Conservation (phyloP, 2,113 vertebrate genomes). For the Cololabis saira region DNA sequence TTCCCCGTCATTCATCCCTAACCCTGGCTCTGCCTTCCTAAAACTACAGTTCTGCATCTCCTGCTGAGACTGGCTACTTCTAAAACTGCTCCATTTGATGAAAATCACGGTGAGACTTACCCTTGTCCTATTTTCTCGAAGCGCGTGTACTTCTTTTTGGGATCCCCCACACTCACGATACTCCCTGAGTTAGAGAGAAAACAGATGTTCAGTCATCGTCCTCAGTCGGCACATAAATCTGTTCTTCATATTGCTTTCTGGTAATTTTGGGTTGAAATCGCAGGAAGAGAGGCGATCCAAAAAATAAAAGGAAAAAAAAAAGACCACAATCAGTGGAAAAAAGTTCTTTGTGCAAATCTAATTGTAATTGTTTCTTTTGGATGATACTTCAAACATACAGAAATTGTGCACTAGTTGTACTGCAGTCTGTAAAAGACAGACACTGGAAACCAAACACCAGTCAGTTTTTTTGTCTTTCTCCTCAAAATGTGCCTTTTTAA, state of each 20-base stretch:
- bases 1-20: constrained; percentile 35
- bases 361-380: neutral
- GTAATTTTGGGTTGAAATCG: constrained; percentile 9
- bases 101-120: constrained; percentile 79
- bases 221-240: neutral
- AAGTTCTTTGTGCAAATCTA: neutral
- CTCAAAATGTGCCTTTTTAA: too few relatives aligned
- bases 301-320: neutral
- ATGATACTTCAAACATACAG: constrained; percentile 1
- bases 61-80: constrained; percentile 29
- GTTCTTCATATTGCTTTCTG: neutral
- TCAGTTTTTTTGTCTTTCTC: neutral
- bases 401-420: neutral
- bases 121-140: constrained; percentile 99
- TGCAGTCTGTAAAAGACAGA: neutral
- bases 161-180: constrained; percentile 97
- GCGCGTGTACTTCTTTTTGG: constrained; percentile 98
- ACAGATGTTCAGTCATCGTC: constrained; percentile 29
- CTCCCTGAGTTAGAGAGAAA: constrained; percentile 85
- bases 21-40: constrained; percentile 21
- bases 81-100: constrained; percentile 36
- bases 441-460: constrained; percentile 14
- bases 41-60: constrained; percentile 23
- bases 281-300: neutral
- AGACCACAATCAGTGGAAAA: neutral